These are phyloP conservation scores for Ochropleura leucogaster DNA, from an alignment of 2,888 invertebrate species.

Conservation along the genomic window DNA sequence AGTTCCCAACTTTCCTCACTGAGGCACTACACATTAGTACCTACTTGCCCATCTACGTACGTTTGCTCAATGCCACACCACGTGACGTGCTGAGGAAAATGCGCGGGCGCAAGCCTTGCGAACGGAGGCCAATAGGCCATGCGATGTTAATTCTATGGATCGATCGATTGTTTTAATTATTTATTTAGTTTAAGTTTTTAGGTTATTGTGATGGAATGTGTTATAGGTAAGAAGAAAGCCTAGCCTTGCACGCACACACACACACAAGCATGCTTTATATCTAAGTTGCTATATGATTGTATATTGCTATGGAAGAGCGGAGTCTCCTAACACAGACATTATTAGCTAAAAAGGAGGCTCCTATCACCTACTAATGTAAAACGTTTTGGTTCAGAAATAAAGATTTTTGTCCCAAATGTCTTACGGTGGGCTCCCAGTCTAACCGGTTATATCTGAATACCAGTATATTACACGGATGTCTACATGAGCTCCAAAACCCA, in stretches of 20 bases:
- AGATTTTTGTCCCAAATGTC: background rate
- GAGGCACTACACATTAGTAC: conserved; percentile 40
- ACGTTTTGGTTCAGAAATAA: too few species aligned
- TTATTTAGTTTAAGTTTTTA: conserved; percentile 5
- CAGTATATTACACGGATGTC: too few species aligned
- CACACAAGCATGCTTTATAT: too few species aligned
- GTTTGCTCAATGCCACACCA: conserved; percentile 13
- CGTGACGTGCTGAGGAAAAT: conserved; percentile 49
- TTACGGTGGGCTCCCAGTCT: background rate
- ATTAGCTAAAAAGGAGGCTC: too few species aligned
- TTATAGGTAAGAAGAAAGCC: background rate
- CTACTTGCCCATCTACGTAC: conserved; percentile 46
- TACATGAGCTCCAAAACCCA: too few species aligned
- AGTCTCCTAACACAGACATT: too few species aligned
- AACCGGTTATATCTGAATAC: background rate
- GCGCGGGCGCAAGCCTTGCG: conserved; percentile 43
- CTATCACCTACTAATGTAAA: too few species aligned
- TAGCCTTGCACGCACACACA: too few species aligned
- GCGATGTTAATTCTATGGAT: conserved; percentile 45
- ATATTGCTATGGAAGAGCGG: too few species aligned
- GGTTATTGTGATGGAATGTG: background rate
- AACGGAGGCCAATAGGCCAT: conserved; percentile 18
- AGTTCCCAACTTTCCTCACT: conserved; percentile 30
- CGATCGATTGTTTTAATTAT: conserved; percentile 18
- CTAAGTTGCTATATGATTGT: too few species aligned